phyloP scores from a whole-genome alignment of 2,113 vertebrate species.

The Ceuthmochares aereus region DNA sequence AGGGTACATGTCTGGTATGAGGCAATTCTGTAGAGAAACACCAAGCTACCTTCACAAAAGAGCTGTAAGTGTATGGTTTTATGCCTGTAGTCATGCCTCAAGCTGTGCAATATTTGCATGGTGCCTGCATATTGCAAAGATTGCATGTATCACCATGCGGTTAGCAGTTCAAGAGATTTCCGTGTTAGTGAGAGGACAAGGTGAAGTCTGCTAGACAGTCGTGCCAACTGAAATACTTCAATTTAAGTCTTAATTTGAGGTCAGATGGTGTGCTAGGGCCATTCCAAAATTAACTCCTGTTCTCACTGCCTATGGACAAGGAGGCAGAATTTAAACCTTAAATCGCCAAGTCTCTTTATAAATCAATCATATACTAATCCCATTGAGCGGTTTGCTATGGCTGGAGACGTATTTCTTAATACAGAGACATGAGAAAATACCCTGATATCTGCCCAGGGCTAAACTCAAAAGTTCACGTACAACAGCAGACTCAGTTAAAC shows the following conservation, averaged over 20 bases:
- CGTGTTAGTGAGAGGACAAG: not conserved
- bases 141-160: not conserved
- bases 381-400: not conserved
- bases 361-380: not conserved
- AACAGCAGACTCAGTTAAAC: not conserved
- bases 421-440: not conserved
- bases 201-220: not conserved
- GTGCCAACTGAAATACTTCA: not conserved
- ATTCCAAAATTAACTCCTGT: not conserved
- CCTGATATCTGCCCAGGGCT: not conserved
- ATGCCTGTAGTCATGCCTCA: not conserved
- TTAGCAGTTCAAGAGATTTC: not conserved
- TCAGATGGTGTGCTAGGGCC: not conserved
- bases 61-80: not conserved
- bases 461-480: not conserved
- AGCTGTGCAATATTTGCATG: not conserved
- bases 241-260: not conserved
- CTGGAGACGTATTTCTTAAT: not conserved
- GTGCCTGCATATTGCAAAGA: not conserved
- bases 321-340: not conserved
- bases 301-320: not conserved
- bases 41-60: not conserved
- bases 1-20: not conserved
- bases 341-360: not conserved
- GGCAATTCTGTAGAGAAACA: not conserved